Evolutionary conservation across 2,797 vertebrate genomes (phyloP).

Genomic region (Pygocentrus nattereri): DNA sequence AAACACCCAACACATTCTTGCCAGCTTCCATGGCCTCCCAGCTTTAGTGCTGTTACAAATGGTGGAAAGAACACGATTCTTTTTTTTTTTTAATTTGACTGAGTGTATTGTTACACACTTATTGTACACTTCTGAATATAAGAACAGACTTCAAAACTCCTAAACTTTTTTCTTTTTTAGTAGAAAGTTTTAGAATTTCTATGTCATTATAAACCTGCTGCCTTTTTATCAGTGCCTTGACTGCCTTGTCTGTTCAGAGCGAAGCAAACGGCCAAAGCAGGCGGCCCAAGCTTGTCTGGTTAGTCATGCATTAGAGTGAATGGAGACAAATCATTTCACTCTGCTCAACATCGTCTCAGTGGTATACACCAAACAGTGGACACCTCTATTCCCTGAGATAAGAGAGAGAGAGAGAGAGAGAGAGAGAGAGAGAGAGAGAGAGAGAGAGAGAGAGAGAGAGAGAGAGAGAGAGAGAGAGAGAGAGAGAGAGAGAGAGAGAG

Average conservation of each 20-base stretch:
- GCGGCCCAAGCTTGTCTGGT: background rate
- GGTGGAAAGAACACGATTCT: too few species aligned
- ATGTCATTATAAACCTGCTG: background rate
- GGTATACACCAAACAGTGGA: conserved; percentile 24
- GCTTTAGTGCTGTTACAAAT: too few species aligned
- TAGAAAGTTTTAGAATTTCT: too few species aligned
- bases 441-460: background rate
- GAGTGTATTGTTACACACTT: too few species aligned
- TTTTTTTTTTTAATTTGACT: too few species aligned
- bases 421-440: background rate
- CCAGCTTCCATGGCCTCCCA: too few species aligned
- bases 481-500: background rate
- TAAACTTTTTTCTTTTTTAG: too few species aligned
- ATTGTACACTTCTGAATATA: too few species aligned
- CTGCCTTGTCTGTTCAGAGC: background rate
- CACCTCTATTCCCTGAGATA: conserved; percentile 53
- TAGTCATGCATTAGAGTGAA: background rate
- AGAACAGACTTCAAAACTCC: too few species aligned
- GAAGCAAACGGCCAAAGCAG: background rate
- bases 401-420: background rate
- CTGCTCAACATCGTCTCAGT: conserved; percentile 16
- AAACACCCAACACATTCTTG: too few species aligned
- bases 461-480: background rate
- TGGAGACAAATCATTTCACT: conserved; percentile 4
- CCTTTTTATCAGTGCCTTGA: background rate